Conservation (phyloP, 2,113 vertebrate genomes). For the Protobothrops mucrosquamatus region DNA sequence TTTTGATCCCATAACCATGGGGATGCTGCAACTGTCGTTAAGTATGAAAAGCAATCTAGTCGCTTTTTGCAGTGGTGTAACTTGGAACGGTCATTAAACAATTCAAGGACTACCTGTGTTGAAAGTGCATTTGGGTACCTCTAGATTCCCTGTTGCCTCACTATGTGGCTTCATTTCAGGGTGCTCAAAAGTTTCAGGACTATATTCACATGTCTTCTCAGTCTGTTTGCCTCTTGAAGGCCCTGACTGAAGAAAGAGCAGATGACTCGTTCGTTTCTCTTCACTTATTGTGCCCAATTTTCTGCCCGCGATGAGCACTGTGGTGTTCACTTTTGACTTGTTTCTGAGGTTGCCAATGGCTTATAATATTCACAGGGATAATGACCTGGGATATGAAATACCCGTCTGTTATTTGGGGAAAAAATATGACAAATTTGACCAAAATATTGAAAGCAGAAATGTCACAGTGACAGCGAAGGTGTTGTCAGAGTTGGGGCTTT, state of each 20-base stretch:
- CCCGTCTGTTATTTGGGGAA: neutral
- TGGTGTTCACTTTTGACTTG: neutral
- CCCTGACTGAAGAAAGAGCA: neutral
- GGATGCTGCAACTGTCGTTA: too few relatives aligned
- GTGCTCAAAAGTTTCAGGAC: neutral
- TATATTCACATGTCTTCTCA: neutral
- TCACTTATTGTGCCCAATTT: neutral
- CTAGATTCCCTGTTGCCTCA: neutral
- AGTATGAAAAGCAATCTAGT: too few relatives aligned
- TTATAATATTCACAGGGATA: neutral
- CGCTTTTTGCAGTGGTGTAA: too few relatives aligned
- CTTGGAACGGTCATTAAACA: too few relatives aligned
- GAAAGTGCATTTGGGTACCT: neutral
- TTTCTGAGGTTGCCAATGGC: neutral
- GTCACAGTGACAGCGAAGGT: neutral
- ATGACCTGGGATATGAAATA: neutral
- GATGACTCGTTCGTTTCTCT: neutral
- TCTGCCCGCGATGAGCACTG: neutral
- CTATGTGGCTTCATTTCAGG: neutral
- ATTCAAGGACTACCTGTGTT: neutral
- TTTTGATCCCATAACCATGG: too few relatives aligned
- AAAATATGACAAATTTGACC: neutral
- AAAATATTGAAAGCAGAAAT: neutral
- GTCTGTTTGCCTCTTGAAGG: neutral
- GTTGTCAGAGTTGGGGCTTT: neutral